Evolutionary conservation across 2,888 invertebrate genomes (phyloP).

Genomic region (Conchocele bisecta): DNA sequence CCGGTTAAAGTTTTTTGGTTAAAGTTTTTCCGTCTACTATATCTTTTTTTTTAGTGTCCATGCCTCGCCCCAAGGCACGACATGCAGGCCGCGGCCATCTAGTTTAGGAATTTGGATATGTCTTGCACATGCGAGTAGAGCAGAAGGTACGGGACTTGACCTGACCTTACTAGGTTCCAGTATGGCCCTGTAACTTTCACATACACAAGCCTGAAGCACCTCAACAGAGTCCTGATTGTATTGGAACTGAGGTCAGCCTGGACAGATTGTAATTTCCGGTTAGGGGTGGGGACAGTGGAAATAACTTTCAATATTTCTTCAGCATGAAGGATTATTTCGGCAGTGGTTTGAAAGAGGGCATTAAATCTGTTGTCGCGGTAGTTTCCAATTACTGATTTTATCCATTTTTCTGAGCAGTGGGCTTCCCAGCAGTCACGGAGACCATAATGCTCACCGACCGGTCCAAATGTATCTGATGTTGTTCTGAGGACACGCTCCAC

Average conservation of each 20-base stretch:
- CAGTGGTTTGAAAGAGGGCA: constrained; percentile 47
- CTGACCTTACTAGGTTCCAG: constrained; percentile 7
- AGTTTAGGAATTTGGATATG: too few relatives aligned
- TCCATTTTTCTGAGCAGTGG: constrained; percentile 32
- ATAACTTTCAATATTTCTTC: constrained; percentile 18
- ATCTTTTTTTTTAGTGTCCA: too few relatives aligned
- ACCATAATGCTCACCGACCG: constrained; percentile 38
- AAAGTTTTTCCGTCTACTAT: too few relatives aligned
- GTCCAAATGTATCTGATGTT: constrained; percentile 45
- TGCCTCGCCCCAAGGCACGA: too few relatives aligned
- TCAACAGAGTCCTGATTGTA: constrained; percentile 2
- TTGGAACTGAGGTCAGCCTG: constrained; percentile 23
- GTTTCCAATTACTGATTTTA: constrained; percentile 48
- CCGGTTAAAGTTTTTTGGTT: too few relatives aligned
- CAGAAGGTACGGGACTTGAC: constrained; percentile 15
- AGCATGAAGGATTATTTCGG: constrained; percentile 17
- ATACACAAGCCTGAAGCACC: constrained; percentile 9
- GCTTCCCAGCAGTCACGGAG: constrained; percentile 43
- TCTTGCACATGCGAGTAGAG: constrained; percentile 11
- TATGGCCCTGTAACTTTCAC: constrained; percentile 33
- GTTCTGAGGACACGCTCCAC: constrained; percentile 25
- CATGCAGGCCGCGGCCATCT: too few relatives aligned
- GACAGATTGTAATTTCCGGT: constrained; percentile 33
- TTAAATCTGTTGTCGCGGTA: constrained; percentile 57
- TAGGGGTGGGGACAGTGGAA: constrained; percentile 13